These are phyloP conservation scores for Rhopalosiphum padi DNA, from an alignment of 1,140 invertebrate species.

Conservation along the genomic window DNA sequence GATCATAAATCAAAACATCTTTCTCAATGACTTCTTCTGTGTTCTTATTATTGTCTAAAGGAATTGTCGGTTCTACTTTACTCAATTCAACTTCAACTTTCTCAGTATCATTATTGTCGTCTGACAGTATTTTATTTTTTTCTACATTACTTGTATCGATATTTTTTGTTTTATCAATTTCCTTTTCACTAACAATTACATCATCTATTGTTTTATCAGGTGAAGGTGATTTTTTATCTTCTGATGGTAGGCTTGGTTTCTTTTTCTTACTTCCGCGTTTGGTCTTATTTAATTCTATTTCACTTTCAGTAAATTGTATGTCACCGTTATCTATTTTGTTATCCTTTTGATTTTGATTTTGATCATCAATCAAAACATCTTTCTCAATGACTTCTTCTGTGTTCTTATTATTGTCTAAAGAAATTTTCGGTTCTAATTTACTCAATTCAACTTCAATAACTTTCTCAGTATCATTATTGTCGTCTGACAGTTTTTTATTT, in stretches of 20 bases:
- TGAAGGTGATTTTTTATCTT: constrained; percentile 45
- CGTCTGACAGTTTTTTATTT: too few species aligned
- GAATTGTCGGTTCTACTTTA: too few species aligned
- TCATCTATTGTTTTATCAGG: too few species aligned
- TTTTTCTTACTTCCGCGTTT: constrained; percentile 31
- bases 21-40: not conserved
- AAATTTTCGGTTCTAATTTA: too few species aligned
- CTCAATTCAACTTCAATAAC: too few species aligned
- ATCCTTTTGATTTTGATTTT: not conserved
- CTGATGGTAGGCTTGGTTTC: constrained; percentile 58
- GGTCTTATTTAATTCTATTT: not conserved
- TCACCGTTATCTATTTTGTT: not conserved
- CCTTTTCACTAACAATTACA: too few species aligned
- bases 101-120: not conserved
- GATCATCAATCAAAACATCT: not conserved
- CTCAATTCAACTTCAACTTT: too few species aligned
- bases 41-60: too few species aligned
- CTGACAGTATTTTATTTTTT: not conserved
- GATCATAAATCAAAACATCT: not conserved
- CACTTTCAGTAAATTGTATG: not conserved
- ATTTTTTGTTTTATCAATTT: too few species aligned
- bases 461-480: not conserved
- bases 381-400: not conserved
- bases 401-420: too few species aligned
- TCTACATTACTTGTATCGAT: not conserved